Conservation (phyloP, 2,888 invertebrate genomes). For the Drosophila nr. fundita region DNA sequence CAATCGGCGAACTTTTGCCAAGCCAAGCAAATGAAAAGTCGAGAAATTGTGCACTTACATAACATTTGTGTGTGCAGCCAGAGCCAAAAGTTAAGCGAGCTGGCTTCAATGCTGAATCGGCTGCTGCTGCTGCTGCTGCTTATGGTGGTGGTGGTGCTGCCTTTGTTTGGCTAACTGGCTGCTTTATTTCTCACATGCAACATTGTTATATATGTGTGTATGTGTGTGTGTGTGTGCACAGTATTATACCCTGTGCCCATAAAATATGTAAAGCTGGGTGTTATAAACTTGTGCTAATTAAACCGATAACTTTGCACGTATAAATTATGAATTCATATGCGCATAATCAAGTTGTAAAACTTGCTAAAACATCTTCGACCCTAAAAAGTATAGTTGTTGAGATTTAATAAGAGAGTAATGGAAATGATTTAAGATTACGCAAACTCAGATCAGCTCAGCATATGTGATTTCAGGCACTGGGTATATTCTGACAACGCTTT, state of each 20-base stretch:
- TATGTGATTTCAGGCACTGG: not conserved
- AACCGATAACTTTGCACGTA: not conserved
- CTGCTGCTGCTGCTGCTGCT: not conserved
- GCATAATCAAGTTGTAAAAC: not conserved
- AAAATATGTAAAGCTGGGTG: not conserved
- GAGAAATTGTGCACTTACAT: constrained; percentile 57
- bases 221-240: not conserved
- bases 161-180: constrained; percentile 48
- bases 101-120: constrained; percentile 45
- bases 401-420: not conserved
- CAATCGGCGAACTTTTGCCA: constrained; percentile 55
- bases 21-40: constrained; percentile 45
- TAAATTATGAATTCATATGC: not conserved
- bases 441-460: not conserved
- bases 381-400: not conserved
- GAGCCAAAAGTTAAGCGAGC: constrained; percentile 39
- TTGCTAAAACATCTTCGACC: not conserved
- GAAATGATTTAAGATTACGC: not conserved
- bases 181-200: constrained; percentile 52
- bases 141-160: constrained; percentile 15
- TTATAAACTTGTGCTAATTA: not conserved
- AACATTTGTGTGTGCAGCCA: constrained; percentile 37
- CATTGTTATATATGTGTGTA: constrained; percentile 14
- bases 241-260: constrained; percentile 24
- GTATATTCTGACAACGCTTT: constrained; percentile 13